Base-by-base conservation (phyloP, 2,888 invertebrate genomes). In the Agrochola circellaris region DNA sequence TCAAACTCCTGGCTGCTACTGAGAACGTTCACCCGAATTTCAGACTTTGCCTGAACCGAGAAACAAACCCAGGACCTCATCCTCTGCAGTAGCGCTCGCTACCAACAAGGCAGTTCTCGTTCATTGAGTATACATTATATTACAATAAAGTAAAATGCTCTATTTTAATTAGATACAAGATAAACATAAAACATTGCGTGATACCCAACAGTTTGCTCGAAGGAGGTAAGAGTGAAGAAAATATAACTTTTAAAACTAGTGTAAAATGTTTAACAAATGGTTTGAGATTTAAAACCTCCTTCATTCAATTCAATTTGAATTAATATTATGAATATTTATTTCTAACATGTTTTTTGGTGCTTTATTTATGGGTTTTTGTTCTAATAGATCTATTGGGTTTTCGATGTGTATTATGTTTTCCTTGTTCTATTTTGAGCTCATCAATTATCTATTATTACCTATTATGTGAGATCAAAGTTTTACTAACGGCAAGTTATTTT, bases 131-230 rank as follows among this genome's bases (percentile, higher is more conserved):
- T 23, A 54, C 4, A 23, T 54, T 23, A 54, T 11, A 54, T 42
- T 17, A 17, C 1, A 38, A 34, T 13, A 23, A 69, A 73, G 34
- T 58, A 51, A 69, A 61, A 60, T 54, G n/a, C 4, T 62, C 17
- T 61, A 38, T 48, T 62, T 23, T 64, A 73, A 77, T 71, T n/a
- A 38, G n/a, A 54, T 20, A 68, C 17, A 61, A 66, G 60, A 61
- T 62, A 73, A 48, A 75, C 1, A 65, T 66, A 73, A 79, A 61
- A 45, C 73, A 51, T 81, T 34, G 81, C 82, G 75, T 76, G 75
- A 60, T 54, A 20, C 9, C 0, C 26, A 62, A 42, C 64, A 65
- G n/a, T 73, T 78, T 54, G 51, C 20, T 26, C 4, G 5, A 51
- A 20, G 0, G 6, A 42, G 6, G 67, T 54, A 38, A 58, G 58